phyloP scores from a whole-genome alignment of 2,113 vertebrate species.

The Aegithalos caudatus region DNA sequence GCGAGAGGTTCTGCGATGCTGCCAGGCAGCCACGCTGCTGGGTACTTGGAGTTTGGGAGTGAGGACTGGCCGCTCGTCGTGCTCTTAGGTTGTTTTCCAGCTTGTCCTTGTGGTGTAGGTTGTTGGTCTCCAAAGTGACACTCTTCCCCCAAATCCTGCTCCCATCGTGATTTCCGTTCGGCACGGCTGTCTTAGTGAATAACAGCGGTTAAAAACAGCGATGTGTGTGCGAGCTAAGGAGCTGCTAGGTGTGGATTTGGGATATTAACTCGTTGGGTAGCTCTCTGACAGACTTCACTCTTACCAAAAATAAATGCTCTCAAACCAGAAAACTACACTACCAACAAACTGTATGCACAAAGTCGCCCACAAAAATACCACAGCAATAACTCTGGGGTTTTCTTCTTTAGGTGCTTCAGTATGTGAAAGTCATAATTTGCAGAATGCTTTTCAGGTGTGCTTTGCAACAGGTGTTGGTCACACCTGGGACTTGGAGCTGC shows the following conservation, averaged over 20 bases:
- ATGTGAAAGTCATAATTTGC: rapidly evolving
- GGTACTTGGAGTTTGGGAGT: rapidly evolving
- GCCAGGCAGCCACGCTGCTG: rapidly evolving
- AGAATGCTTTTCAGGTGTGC: background rate
- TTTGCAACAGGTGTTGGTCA: background rate
- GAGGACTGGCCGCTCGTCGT: rapidly evolving
- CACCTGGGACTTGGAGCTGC: no score
- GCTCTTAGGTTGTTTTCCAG: background rate
- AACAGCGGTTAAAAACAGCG: background rate
- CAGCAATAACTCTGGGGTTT: background rate
- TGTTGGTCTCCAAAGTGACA: background rate
- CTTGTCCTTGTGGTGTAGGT: background rate
- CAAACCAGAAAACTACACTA: background rate
- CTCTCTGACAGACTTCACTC: background rate
- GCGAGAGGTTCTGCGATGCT: rapidly evolving
- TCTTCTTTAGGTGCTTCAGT: background rate
- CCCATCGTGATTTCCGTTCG: rapidly evolving
- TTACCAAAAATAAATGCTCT: background rate
- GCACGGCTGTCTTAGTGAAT: rapidly evolving
- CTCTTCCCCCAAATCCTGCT: background rate
- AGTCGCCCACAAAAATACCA: background rate
- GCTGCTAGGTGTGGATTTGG: background rate
- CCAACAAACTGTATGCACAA: no score
- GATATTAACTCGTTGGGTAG: background rate
- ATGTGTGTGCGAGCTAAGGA: background rate